Base-by-base conservation (phyloP, 2,113 vertebrate genomes). In the Opisthocomus hoazin region DNA sequence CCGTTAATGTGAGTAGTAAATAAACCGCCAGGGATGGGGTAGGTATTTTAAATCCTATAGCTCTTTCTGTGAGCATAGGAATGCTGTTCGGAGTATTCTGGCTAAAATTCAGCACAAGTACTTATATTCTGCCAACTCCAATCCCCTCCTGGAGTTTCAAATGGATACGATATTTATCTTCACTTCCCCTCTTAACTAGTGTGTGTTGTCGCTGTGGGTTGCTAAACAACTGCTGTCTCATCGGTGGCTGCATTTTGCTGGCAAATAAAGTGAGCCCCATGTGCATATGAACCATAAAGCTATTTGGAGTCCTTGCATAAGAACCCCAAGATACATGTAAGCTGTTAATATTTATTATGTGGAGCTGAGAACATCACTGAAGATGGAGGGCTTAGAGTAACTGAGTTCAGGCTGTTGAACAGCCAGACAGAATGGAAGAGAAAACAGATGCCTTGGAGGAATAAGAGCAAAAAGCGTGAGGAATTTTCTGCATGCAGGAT, bases 331-430 rank as follows among this genome's bases (percentile, higher is more conserved):
- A 92, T 96, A 69, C 45, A 2, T 95, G 96, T 96, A 96, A 94
- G 92, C 94, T 91, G 89, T 94, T 96, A 93, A 91, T 95, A 96
- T 97, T 96, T 96, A 96, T 96, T 96, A 87, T 73, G 76, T 78
- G 92, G 77, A 95, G 96, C 94, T 61, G 95, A 87, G 96, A 96
- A 89, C 57, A 78, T 79, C 73, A 85, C 86, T 96, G 94, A 82
- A 96, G 90, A 89, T 89, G 94, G 94, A 93, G 74, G 95, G 95
- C 94, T 95, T 97, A 93, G 84, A 91, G 91, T 61, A 93, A 89
- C 77, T 34, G 81, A 92, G 91, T 91, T 96, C 80, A 93, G 92
- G 83, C 92, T 85, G 69, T 54, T 73, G 80, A 96, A 51, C 82
- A 89, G 93, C 70, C 90, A 76, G 85, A 76, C 78, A 90, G 88